Base-by-base conservation (phyloP, 2,113 vertebrate genomes). In the Hippocampus zosterae region DNA sequence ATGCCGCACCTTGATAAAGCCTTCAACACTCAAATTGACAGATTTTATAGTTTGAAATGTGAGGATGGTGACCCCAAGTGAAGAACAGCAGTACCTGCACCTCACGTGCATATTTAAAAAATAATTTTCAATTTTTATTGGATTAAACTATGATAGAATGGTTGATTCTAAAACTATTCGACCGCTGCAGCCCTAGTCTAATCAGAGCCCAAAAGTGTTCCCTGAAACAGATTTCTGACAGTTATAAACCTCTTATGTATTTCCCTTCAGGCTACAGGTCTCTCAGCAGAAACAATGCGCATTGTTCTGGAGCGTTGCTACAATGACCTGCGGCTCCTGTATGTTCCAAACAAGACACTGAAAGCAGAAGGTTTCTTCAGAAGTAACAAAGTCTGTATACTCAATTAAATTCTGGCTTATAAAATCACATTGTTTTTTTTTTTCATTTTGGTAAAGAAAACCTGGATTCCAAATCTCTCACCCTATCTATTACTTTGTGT, bases 281-380 rank as follows among this genome's bases (percentile, higher is more conserved):
- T 99, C 42, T 92, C 93, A 0, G 91, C 94, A 59, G 97, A 99
- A 59, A 93, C 90, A 3, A 99, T 98, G 97, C 91, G 96, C 7
- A 90, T 98, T 0, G 96, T 99, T n/a, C 85, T 99, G 77, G 97
- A 99, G 76, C 94, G 97, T 64, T 98, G 96, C 90, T 98, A 98
- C 80, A 99, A 98, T 57, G 97, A 99, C 81, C 91, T 99, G 65
- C 93, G 97, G 3, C 94, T 98, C 55, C 94, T 99, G 33, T 94
- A 89, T 0, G 90, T 96, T 66, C 93, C 96, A 83, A 97, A 92
- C 89, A 99, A 98, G 89, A 97, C 97, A 0, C 88, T 99, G 84
- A 99, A 99, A 87, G 93, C 96, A 0, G 97, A 99, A 83, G 97
- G 97, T 3, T 99, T 99, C 82, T 98, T 99, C 83, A 95, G 97